Base-by-base conservation (phyloP, 1,140 invertebrate genomes). In the Spodoptera litura region DNA sequence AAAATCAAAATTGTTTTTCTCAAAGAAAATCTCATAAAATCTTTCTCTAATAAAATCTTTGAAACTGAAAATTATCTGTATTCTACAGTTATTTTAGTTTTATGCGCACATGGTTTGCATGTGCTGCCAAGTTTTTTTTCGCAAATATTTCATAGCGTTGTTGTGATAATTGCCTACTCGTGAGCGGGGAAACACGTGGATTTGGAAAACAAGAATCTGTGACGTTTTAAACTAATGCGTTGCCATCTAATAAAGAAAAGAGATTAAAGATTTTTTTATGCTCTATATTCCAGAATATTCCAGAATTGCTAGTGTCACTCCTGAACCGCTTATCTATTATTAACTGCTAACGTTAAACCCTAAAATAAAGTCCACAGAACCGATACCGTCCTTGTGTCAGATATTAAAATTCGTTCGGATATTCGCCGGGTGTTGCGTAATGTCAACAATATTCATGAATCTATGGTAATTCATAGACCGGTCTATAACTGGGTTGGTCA, bases 401-500 rank as follows among this genome's bases (percentile, higher is more conserved):
- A 78, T 84, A 73, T 80, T 81, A 68, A 83, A 82, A 82, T 72
- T 78, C 71, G 76, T 77, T 44, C 38, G 38, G 6, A 44, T 44
- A 44, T 44, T 44, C 27, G 13, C 27, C 58, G 27, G 20, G 20
- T 15, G 56, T 85, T 85, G 82, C 81, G 61, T 81, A 85, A 83
- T 70, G 20, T n/a, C 6, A 13, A 73, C 59, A 78, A 62, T 76
- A 78, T 76, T 82, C 78, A 78, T 81, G 83, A 73, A 71, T 74
- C 66, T 83, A 83, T 85, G 79, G 78, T 81, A 81, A 85, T 83
- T 73, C 64, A 13, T 73, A 68, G 72, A 82, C 78, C 78, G 78
- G 70, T 78, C 49, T 20, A 53, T 25, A 79, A 78, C 62, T 56
- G 66, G 72, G 58, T 51, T 59, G 52, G 35, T 58, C 15, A 15